Conservation (phyloP, 1,140 invertebrate genomes). For the Anoplolepis gracilipes region DNA sequence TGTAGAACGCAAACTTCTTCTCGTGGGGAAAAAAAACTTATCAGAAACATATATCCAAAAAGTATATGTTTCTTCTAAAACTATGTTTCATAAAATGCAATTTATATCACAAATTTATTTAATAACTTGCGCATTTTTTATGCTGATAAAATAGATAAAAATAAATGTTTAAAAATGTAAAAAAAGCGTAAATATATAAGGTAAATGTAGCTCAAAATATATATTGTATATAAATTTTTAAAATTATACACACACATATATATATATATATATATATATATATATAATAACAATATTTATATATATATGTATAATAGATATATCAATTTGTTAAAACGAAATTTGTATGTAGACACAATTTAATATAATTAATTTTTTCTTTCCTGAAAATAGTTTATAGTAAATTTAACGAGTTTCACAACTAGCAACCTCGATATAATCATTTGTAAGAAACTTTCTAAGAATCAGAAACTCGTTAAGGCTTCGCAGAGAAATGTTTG, state of each 20-base stretch:
- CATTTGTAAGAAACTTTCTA: constrained; percentile 32
- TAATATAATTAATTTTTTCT: constrained; percentile 26
- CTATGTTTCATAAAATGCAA: background rate
- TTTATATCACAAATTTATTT: constrained; percentile 7
- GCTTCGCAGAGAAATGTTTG: constrained; percentile 7
- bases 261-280: background rate
- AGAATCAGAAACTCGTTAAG: constrained; percentile 51
- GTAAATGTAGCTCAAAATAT: background rate
- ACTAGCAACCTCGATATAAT: constrained; percentile 45
- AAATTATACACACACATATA: too few relatives aligned
- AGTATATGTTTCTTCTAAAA: background rate
- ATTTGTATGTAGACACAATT: background rate
- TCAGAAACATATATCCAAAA: constrained; percentile 6
- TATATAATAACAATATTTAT: background rate
- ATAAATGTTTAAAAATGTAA: background rate
- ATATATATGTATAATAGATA: background rate
- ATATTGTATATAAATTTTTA: background rate
- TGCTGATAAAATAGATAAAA: background rate
- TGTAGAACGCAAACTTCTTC: constrained; percentile 2
- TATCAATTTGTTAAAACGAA: background rate
- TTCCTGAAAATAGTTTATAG: constrained; percentile 25
- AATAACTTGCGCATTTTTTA: constrained; percentile 10
- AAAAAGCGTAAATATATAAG: too few relatives aligned
- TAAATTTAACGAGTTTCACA: constrained; percentile 45
- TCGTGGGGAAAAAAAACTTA: constrained; percentile 11